A percentile compares a stretch with the other conserved stretches of the same genome.
Conservation (phyloP, 2,888 invertebrate species). For the Timandra comae region DNA sequence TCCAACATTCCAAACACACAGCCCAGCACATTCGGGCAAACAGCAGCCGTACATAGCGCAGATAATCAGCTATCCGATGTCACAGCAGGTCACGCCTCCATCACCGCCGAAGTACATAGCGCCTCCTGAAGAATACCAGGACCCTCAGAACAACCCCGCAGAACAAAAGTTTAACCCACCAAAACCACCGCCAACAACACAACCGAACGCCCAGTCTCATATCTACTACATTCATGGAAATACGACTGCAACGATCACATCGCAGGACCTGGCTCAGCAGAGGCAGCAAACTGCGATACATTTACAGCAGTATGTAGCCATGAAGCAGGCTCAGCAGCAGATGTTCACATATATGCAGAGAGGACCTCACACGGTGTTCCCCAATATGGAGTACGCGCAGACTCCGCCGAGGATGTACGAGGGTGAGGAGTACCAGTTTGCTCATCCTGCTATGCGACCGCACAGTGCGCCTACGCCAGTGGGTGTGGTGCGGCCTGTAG, state of each 20-base stretch:
- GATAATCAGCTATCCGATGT: slow-evolving; percentile 66
- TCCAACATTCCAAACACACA: slow-evolving; percentile 73
- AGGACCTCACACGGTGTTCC: slow-evolving; percentile 63
- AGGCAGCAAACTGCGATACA: slow-evolving; percentile 70
- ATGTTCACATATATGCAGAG: slow-evolving; percentile 66
- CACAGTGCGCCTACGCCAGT: slow-evolving; percentile 61
- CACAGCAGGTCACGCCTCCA: slow-evolving; percentile 66
- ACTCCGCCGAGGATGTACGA: slow-evolving; percentile 50
- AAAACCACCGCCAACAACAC: slow-evolving; percentile 35
- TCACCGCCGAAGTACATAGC: slow-evolving; percentile 66
- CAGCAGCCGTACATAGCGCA: slow-evolving; percentile 71
- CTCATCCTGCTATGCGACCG: slow-evolving; percentile 53
- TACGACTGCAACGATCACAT: slow-evolving; percentile 32
- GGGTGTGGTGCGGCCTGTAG: slow-evolving; percentile 53
- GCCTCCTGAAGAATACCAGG: slow-evolving; percentile 69
- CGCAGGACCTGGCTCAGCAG: slow-evolving; percentile 60
- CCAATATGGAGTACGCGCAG: slow-evolving; percentile 52
- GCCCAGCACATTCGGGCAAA: slow-evolving; percentile 64
- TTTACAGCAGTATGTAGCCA: slow-evolving; percentile 70
- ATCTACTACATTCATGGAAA: slow-evolving; percentile 70
- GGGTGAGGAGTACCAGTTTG: slow-evolving; percentile 56
- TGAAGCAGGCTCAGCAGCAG: slow-evolving; percentile 74
- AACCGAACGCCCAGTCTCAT: slow-evolving; percentile 44
- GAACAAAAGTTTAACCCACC: slow-evolving; percentile 47
- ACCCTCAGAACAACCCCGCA: slow-evolving; percentile 52